phyloP scores from a whole-genome alignment of 2,113 vertebrate genomes.

The Ciconia stormi region DNA sequence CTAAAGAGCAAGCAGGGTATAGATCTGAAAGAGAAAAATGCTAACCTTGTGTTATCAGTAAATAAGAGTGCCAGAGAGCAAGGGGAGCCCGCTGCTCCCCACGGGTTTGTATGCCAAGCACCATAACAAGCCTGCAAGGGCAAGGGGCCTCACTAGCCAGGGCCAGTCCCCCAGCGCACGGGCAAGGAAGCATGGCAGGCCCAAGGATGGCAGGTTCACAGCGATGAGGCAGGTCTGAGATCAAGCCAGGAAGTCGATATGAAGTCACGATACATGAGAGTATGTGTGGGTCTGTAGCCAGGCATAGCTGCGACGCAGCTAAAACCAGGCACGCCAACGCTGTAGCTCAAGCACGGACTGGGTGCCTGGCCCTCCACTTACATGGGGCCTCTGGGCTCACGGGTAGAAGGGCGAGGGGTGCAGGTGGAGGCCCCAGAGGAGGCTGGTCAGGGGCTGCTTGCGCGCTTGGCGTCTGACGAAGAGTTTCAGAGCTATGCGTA shows the following conservation, averaged over 20 bases:
- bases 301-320: not conserved
- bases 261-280: not conserved
- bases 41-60: not conserved
- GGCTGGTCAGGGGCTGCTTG: not conserved
- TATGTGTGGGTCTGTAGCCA: not conserved
- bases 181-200: not conserved
- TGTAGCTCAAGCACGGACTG: not conserved
- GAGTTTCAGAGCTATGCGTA: not conserved
- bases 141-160: not conserved
- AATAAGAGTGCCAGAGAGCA: not conserved
- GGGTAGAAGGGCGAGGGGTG: no score
- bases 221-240: not conserved
- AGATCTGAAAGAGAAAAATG: not conserved
- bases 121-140: not conserved
- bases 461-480: fast-evolving
- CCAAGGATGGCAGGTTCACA: not conserved
- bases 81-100: not conserved
- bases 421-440: not conserved
- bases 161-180: not conserved
- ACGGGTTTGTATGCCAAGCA: not conserved
- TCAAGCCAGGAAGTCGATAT: no score
- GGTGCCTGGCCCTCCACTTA: not conserved
- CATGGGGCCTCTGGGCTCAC: not conserved
- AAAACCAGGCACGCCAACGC: no score
- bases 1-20: not conserved